These are phyloP conservation scores for Apostichopus parvimensis DNA, from an alignment of 35 echinoderm and acorn worm species.

Conservation along the genomic window DNA sequence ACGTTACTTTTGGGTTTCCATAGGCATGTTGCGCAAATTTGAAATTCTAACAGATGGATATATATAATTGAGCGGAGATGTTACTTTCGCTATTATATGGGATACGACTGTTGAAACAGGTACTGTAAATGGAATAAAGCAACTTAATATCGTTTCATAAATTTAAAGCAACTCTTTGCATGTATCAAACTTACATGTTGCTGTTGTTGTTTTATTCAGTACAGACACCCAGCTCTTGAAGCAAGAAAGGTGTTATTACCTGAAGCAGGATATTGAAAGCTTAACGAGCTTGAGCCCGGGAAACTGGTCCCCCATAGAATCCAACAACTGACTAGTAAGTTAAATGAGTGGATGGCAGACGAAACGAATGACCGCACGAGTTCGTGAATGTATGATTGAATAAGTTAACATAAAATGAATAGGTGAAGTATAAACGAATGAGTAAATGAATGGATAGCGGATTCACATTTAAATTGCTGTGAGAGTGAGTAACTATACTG, in stretches of 20 bases:
- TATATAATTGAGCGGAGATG: not conserved
- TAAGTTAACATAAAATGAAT: too few species aligned
- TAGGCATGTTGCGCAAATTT: too few species aligned
- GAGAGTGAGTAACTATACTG: too few species aligned
- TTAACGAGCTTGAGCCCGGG: conserved; percentile 26
- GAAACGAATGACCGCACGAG: too few species aligned
- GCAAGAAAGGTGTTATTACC: conserved; percentile 21
- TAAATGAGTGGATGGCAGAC: too few species aligned
- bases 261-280: not conserved
- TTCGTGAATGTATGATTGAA: too few species aligned
- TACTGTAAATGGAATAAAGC: not conserved
- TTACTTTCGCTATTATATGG: not conserved
- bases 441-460: too few species aligned
- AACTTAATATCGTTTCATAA: not conserved
- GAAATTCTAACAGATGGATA: not conserved
- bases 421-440: too few species aligned
- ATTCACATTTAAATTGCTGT: too few species aligned
- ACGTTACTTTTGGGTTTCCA: too few species aligned
- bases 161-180: not conserved
- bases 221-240: not conserved
- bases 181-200: not conserved
- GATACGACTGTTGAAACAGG: not conserved
- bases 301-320: not conserved
- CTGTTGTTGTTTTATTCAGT: not conserved
- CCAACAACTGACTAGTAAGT: not conserved